Percentiles rank a stretch among this genome's conserved stretches.
These are phyloP conservation scores for Ceratosolen fusciceps DNA, from an alignment of 1,140 invertebrate genomes.

Conservation along the genomic window DNA sequence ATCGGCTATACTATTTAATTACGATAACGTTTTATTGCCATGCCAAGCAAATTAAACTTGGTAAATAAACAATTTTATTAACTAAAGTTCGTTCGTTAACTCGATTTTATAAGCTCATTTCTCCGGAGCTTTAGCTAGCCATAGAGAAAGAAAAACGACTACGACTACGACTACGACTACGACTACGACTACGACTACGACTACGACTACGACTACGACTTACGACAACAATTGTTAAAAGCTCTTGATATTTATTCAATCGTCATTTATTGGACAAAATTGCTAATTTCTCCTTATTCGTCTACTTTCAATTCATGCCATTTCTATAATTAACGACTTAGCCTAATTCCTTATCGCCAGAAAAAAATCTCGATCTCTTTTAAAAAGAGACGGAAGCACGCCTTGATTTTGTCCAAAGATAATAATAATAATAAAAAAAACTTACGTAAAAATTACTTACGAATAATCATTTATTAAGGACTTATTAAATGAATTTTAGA, in stretches of 20 bases:
- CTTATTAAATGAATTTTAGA: neutral
- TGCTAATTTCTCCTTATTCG: neutral
- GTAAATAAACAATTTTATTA: neutral
- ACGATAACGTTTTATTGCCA: neutral
- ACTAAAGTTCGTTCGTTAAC: neutral
- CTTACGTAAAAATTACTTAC: neutral
- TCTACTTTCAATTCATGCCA: neutral
- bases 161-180: too few species aligned
- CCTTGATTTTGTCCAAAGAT: neutral
- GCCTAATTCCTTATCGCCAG: neutral
- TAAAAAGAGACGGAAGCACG: neutral
- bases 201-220: too few species aligned
- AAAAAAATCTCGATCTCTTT: slow-evolving; percentile 4
- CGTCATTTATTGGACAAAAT: neutral
- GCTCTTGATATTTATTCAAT: neutral
- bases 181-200: too few species aligned
- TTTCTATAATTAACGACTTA: neutral
- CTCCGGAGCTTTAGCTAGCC: neutral
- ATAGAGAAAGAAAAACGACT: neutral
- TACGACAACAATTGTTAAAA: too few species aligned
- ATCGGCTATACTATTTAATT: neutral
- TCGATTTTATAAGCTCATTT: neutral
- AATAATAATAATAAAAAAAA: neutral
- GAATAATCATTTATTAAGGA: neutral
- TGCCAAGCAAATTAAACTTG: neutral